Evolutionary conservation across 1,140 invertebrate species (phyloP).

Genomic region (Holotrichia oblita): DNA sequence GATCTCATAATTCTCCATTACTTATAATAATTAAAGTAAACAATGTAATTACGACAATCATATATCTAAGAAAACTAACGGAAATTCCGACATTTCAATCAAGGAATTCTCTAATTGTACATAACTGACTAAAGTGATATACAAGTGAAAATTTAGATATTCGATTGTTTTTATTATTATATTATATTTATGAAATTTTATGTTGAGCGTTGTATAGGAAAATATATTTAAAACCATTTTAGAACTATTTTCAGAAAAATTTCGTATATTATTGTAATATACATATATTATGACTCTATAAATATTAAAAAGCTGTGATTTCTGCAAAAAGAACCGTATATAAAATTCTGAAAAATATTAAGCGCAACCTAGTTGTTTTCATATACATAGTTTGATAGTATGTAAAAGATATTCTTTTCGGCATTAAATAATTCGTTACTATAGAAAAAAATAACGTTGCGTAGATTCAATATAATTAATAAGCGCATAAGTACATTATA

Average conservation of each 20-base stretch:
- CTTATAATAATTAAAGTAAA: too few species aligned
- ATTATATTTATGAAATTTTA: too few species aligned
- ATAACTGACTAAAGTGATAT: too few species aligned
- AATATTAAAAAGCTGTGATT: slow-evolving; percentile 9
- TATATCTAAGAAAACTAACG: background rate
- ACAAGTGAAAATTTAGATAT: too few species aligned
- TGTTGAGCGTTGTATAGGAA: background rate
- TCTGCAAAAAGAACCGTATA: background rate
- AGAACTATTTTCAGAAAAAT: background rate
- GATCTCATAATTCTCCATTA: too few species aligned
- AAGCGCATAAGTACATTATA: too few species aligned
- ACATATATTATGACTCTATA: slow-evolving; percentile 19
- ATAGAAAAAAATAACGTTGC: too few species aligned
- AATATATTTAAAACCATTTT: background rate
- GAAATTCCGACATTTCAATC: background rate
- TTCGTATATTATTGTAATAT: background rate
- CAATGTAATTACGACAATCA: background rate
- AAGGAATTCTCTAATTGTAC: too few species aligned
- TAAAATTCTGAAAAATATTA: background rate
- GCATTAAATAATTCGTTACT: too few species aligned
- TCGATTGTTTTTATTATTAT: too few species aligned
- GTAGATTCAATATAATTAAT: too few species aligned
- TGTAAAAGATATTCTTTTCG: too few species aligned
- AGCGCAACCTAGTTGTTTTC: slow-evolving; percentile 10
- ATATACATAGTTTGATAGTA: background rate